Evolutionary conservation across 2,797 vertebrate species (phyloP).

Genomic region (Oreortyx pictus): DNA sequence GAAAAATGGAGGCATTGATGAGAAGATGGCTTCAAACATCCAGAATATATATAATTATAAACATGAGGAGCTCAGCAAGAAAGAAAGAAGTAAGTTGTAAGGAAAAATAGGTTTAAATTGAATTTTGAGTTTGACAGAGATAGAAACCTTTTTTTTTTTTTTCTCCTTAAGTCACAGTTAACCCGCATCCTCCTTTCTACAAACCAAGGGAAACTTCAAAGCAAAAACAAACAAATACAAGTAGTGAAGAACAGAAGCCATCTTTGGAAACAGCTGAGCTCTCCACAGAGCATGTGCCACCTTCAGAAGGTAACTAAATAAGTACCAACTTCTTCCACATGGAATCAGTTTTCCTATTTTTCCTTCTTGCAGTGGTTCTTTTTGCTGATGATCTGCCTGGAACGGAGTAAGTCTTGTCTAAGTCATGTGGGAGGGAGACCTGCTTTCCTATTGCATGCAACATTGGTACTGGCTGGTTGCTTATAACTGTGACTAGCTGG

Average conservation of each 20-base stretch:
- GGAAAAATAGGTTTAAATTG: background rate
- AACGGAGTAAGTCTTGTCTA: background rate
- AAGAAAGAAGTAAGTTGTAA: slow-evolving; percentile 49
- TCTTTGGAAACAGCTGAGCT: fast-evolving
- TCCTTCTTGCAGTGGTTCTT: background rate
- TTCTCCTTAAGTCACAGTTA: background rate
- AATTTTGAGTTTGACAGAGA: background rate
- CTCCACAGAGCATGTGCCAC: fast-evolving
- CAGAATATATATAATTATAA: slow-evolving; percentile 72
- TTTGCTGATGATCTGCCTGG: background rate
- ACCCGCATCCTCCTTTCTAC: background rate
- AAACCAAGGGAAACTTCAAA: background rate
- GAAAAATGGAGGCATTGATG: slow-evolving; percentile 73
- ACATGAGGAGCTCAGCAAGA: slow-evolving; percentile 26
- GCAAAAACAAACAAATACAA: fast-evolving
- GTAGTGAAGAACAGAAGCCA: fast-evolving
- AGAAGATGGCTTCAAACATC: slow-evolving; percentile 71
- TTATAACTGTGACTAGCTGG: background rate
- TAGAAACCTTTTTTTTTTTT: background rate
- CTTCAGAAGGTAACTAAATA: background rate
- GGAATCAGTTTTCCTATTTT: background rate
- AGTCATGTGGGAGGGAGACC: background rate
- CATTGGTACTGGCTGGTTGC: background rate
- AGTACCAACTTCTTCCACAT: background rate
- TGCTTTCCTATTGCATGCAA: background rate